Evolutionary conservation across 2,797 vertebrate genomes (phyloP).

Genomic region (Macroramphosus scolopax): DNA sequence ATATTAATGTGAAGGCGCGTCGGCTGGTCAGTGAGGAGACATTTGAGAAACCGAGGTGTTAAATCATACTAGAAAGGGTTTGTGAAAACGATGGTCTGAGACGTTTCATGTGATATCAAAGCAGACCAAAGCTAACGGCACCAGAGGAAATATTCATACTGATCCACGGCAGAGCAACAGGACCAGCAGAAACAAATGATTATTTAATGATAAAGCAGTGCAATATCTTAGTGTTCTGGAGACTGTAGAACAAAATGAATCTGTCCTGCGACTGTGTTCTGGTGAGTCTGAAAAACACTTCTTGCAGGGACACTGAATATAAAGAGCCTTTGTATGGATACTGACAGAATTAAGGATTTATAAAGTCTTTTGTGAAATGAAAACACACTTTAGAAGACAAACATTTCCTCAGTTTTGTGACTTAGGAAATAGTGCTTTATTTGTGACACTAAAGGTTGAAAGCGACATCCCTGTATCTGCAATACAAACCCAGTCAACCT

Average conservation of each 20-base stretch:
- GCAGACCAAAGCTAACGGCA: conserved; percentile 15
- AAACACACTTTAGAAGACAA: conserved; percentile 23
- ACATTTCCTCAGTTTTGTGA: conserved; percentile 11
- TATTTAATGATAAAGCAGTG: conserved; percentile 41
- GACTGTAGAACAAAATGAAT: conserved; percentile 37
- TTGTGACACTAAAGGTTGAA: too few species aligned
- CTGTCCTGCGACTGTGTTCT: conserved; percentile 35
- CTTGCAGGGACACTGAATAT: conserved; percentile 23
- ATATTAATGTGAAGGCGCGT: conserved; percentile 36
- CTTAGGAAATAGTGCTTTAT: too few species aligned
- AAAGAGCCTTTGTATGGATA: too few species aligned
- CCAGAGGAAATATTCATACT: conserved; percentile 10
- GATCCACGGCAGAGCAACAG: conserved; percentile 8
- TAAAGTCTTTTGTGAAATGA: too few species aligned
- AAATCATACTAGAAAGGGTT: too few species aligned
- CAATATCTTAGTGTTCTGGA: conserved; percentile 29
- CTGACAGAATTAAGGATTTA: conserved; percentile 23
- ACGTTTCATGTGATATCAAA: conserved; percentile 19
- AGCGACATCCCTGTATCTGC: too few species aligned
- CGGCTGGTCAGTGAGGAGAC: conserved; percentile 64
- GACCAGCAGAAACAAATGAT: conserved; percentile 26
- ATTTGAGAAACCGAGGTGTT: too few species aligned
- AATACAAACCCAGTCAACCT: too few species aligned
- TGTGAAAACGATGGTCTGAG: too few species aligned
- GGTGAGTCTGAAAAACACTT: conserved; percentile 36